Percentiles rank a stretch among this genome's conserved stretches.
These are phyloP conservation scores for Pangasius djambal DNA, from an alignment of 2,797 vertebrate genomes.

Conservation along the genomic window DNA sequence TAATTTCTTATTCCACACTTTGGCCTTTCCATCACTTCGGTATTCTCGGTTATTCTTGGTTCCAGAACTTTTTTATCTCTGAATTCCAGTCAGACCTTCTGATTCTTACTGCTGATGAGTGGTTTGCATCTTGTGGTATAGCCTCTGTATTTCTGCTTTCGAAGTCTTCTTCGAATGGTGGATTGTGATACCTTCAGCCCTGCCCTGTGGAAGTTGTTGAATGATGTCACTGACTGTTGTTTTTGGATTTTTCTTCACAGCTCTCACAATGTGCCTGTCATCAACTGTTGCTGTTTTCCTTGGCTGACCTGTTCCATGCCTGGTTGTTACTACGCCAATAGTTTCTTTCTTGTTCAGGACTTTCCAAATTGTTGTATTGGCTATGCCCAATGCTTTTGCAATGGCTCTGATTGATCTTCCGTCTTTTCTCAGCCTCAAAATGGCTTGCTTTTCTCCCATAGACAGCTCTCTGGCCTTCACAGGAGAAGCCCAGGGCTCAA, in stretches of 20 bases:
- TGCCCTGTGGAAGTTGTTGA: neutral
- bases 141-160: neutral
- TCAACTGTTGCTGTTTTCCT: neutral
- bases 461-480: neutral
- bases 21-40: neutral
- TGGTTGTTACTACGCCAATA: neutral
- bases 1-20: neutral
- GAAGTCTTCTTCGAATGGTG: neutral
- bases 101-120: neutral
- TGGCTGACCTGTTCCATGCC: neutral
- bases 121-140: neutral
- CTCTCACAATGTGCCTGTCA: neutral
- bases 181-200: neutral
- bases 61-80: neutral
- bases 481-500: neutral
- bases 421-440: neutral
- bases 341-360: too few relatives aligned
- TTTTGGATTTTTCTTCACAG: neutral
- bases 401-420: neutral
- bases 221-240: neutral
- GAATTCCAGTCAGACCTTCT: neutral
- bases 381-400: neutral
- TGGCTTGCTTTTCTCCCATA: neutral
- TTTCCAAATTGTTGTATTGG: neutral
- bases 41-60: neutral